Conservation (phyloP, 53 echinoderm and acorn worm genomes). For the Apostichopus leukothele region DNA sequence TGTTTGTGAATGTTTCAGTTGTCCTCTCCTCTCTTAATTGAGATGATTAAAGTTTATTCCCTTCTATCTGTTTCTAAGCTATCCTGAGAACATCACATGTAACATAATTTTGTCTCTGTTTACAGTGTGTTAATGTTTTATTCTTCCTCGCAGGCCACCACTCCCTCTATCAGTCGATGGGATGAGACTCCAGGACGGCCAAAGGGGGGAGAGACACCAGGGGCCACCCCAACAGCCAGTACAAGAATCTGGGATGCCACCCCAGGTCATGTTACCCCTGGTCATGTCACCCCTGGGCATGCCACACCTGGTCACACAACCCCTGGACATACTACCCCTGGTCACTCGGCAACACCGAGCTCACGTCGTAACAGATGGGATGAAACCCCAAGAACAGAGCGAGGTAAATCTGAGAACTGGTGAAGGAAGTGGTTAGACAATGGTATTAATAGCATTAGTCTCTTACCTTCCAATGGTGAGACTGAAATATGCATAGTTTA, state of each 20-base stretch:
- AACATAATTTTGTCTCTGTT: not conserved
- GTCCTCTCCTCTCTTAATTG: no score
- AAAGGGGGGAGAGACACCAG: constrained; percentile 96
- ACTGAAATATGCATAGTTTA: no score
- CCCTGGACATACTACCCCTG: constrained; percentile 69
- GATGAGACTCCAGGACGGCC: constrained; percentile 95
- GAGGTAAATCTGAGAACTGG: constrained; percentile 60
- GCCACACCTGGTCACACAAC: constrained; percentile 83
- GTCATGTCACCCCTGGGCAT: constrained; percentile 86
- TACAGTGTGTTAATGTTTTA: not conserved
- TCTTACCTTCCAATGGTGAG: no score
- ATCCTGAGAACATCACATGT: no score
- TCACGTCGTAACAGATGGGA: constrained; percentile 97
- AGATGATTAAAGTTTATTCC: no score
- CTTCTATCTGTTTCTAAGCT: no score
- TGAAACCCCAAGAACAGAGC: constrained; percentile 98
- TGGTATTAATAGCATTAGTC: no score
- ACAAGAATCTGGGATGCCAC: constrained; percentile 98
- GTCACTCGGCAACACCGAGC: constrained; percentile 90
- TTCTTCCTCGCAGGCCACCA: constrained; percentile 61
- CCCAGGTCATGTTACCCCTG: constrained; percentile 85
- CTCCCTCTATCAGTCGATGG: constrained; percentile 96
- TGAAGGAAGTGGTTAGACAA: not conserved
- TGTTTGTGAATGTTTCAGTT: no score
- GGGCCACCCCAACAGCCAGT: constrained; percentile 88